These are phyloP conservation scores for Sceloporus tristichus DNA, from an alignment of 2,113 vertebrate genomes.

Conservation along the genomic window DNA sequence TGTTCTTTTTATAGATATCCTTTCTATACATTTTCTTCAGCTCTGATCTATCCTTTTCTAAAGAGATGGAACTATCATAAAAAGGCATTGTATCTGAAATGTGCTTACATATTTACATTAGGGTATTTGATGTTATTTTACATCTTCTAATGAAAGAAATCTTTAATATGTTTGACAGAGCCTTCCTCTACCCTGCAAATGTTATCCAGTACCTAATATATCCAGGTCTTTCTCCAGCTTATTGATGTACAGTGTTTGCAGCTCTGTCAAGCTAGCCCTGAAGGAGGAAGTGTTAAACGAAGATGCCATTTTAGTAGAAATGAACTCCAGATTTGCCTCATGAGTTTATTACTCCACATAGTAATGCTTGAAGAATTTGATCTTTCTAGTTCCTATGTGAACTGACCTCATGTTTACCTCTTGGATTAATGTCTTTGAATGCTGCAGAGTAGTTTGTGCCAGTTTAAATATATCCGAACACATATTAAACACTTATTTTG, in stretches of 20 bases:
- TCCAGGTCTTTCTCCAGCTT: neutral
- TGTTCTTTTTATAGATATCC: neutral
- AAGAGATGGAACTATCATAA: neutral
- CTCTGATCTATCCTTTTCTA: neutral
- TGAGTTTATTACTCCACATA: neutral
- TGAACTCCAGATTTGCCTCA: neutral
- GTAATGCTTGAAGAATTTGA: neutral
- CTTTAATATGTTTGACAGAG: constrained; percentile 7
- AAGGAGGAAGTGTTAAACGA: neutral
- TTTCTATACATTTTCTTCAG: neutral
- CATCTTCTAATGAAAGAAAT: neutral
- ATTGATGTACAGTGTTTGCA: neutral
- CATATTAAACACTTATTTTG: neutral
- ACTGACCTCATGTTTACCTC: neutral
- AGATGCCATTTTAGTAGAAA: neutral
- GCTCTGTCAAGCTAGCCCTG: neutral
- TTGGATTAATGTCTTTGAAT: neutral
- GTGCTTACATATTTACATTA: neutral
- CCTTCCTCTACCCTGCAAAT: neutral
- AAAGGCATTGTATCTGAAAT: neutral
- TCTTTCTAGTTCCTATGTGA: neutral
- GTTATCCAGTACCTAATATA: neutral
- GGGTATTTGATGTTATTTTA: neutral
- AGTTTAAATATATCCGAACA: neutral
- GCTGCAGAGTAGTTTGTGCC: neutral